These are phyloP conservation scores for Furnarius figulus DNA, from an alignment of 2,113 vertebrate genomes.

Conservation along the genomic window DNA sequence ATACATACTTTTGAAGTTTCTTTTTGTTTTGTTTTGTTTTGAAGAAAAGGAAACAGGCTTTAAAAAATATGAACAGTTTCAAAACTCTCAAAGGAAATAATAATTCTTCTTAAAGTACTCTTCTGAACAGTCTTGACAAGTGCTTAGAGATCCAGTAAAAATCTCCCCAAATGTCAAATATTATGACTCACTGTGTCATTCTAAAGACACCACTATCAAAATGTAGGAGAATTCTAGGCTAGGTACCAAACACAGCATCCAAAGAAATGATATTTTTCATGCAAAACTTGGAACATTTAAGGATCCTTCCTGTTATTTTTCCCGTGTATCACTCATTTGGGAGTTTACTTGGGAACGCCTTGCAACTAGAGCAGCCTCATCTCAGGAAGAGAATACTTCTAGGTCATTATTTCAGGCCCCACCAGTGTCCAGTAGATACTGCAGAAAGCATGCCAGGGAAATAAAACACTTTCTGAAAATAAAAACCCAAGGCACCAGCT, in stretches of 20 bases:
- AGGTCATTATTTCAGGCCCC: constrained; percentile 19
- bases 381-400: constrained; percentile 34
- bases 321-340: constrained; percentile 53
- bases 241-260: constrained; percentile 59
- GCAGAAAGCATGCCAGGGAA: constrained; percentile 39
- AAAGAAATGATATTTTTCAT: constrained; percentile 32
- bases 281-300: constrained; percentile 41
- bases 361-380: constrained; percentile 39
- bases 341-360: constrained; percentile 24
- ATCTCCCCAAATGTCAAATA: constrained; percentile 63
- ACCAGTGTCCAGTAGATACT: not conserved
- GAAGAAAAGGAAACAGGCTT: constrained; percentile 32
- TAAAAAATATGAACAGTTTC: not conserved
- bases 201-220: constrained; percentile 56
- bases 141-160: constrained; percentile 53
- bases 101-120: constrained; percentile 52
- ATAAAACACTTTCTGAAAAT: constrained; percentile 44
- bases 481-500: constrained; percentile 36
- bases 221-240: constrained; percentile 59
- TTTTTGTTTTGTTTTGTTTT: not conserved
- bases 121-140: constrained; percentile 49
- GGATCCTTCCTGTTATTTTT: constrained; percentile 55
- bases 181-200: constrained; percentile 61
- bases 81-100: constrained; percentile 46
- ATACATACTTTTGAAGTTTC: not conserved